Conservation (phyloP, 2,797 vertebrate genomes). For the Coracias cyanogaster region DNA sequence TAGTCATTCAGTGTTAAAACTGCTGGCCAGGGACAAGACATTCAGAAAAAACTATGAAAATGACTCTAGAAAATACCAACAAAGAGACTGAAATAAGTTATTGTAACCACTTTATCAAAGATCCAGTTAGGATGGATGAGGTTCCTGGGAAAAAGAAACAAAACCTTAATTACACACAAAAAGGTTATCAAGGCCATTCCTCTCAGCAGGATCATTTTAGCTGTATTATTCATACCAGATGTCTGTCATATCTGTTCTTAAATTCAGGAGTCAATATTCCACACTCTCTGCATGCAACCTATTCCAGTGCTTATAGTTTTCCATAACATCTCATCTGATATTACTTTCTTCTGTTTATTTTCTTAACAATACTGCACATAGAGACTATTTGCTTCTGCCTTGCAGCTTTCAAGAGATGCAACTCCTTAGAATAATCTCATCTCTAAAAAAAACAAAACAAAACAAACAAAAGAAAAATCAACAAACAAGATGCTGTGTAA, state of each 20-base stretch:
- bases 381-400: background rate
- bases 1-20: background rate
- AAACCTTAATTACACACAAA: background rate
- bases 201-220: background rate
- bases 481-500: background rate
- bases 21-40: background rate
- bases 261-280: background rate
- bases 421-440: background rate
- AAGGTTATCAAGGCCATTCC: background rate
- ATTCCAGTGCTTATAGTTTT: background rate
- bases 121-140: background rate
- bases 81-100: background rate
- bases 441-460: background rate
- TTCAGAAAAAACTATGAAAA: background rate
- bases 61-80: background rate
- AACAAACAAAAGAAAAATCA: background rate
- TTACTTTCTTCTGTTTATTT: background rate
- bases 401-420: background rate
- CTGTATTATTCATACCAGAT: background rate
- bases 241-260: background rate
- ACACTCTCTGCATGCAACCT: background rate
- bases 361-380: background rate
- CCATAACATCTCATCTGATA: background rate
- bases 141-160: conserved; percentile 28
- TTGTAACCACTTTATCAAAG: background rate